phyloP scores from a whole-genome alignment of 2,113 vertebrate species.

The Crotalus helleri region DNA sequence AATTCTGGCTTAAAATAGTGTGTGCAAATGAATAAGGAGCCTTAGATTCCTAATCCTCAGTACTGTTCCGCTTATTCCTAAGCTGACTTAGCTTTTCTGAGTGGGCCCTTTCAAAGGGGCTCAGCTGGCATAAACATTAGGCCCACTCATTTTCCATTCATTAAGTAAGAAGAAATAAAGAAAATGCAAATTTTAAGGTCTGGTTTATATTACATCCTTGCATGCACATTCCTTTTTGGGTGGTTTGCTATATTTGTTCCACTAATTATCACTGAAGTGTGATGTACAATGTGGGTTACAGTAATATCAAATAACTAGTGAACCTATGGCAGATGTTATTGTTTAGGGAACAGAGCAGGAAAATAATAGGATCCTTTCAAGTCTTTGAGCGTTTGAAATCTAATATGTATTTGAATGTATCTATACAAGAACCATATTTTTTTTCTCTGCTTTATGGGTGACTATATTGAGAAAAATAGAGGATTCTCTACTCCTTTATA shows the following conservation, averaged over 20 bases:
- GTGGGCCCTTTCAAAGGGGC: constrained; percentile 2
- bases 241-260: constrained; percentile 30
- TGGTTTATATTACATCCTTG: constrained; percentile 28
- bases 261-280: constrained; percentile 29
- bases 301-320: constrained; percentile 20
- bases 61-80: neutral
- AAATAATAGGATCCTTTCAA: neutral
- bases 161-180: constrained; percentile 20
- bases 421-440: constrained; percentile 35
- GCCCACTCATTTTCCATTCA: constrained; percentile 7
- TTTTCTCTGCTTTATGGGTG: constrained; percentile 23
- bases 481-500: neutral
- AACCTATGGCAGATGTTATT: constrained; percentile 22
- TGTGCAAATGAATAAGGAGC: neutral
- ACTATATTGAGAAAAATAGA: neutral
- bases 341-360: constrained; percentile 15
- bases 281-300: constrained; percentile 4
- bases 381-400: constrained; percentile 38
- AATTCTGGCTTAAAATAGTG: neutral
- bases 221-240: constrained; percentile 24
- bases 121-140: constrained; percentile 12
- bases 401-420: neutral
- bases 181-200: constrained; percentile 26
- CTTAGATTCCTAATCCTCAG: constrained; percentile 7
- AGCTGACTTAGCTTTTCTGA: neutral